Evolutionary conservation across 2,888 invertebrate genomes (phyloP).

Genomic region (Tridacna crocea): DNA sequence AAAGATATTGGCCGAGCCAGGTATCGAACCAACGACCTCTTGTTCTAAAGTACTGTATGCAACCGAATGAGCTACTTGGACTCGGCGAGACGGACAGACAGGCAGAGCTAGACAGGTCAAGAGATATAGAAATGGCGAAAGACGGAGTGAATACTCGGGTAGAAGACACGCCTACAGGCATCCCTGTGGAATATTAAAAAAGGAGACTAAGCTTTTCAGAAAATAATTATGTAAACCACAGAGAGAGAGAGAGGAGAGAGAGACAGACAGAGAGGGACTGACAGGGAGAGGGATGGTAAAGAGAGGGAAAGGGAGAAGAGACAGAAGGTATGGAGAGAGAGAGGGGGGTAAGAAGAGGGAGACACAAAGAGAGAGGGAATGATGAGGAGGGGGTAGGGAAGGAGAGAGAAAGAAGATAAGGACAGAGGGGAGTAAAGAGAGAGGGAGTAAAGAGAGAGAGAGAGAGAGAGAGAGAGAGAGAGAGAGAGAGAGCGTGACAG

Average conservation of each 20-base stretch:
- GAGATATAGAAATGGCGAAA: slow-evolving; percentile 5
- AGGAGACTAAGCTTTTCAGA: no score
- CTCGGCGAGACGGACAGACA: slow-evolving; percentile 16
- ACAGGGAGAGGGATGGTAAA: slow-evolving; percentile 25
- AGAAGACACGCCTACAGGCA: no score
- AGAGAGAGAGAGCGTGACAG: slow-evolving; percentile 3
- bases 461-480: neutral
- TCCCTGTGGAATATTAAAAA: no score
- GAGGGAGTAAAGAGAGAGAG: slow-evolving; percentile 9
- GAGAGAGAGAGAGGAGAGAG: slow-evolving; percentile 14
- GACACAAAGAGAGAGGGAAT: slow-evolving; percentile 5
- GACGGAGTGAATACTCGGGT: no score
- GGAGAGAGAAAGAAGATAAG: neutral
- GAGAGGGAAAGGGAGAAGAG: slow-evolving; percentile 16
- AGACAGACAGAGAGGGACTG: slow-evolving; percentile 16
- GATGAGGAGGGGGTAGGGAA: neutral
- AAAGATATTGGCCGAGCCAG: no score
- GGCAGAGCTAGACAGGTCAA: slow-evolving; percentile 23
- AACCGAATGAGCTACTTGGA: no score
- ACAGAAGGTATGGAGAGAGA: neutral
- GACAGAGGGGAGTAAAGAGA: neutral
- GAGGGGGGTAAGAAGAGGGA: neutral
- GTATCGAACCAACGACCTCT: no score
- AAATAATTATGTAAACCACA: neutral
- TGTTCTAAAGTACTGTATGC: no score